Evolutionary conservation across 2,888 invertebrate genomes (phyloP).

Genomic region (Anoplius nigerrimus): DNA sequence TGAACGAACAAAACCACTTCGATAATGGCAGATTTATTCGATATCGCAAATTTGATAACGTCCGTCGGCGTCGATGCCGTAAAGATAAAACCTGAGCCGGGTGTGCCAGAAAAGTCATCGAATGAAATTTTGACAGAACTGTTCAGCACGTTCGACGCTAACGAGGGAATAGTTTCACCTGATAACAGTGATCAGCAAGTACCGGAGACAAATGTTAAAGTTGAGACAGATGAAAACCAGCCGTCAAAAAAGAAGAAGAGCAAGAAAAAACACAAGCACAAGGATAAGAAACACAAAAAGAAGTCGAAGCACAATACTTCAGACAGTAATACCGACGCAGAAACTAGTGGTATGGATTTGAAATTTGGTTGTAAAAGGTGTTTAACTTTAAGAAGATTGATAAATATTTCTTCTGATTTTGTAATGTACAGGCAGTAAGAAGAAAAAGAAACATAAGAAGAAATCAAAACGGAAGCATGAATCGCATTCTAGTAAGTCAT

Average conservation of each 20-base stretch:
- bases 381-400: background rate
- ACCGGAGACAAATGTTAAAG: constrained; percentile 49
- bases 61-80: constrained; percentile 69
- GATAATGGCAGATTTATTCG: constrained; percentile 70
- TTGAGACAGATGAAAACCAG: constrained; percentile 47
- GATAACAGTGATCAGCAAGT: constrained; percentile 50
- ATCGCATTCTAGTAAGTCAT: constrained; percentile 57
- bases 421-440: constrained; percentile 54
- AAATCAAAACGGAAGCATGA: constrained; percentile 68
- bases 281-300: constrained; percentile 78
- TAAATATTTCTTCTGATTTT: background rate
- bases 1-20: background rate
- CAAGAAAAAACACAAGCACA: constrained; percentile 66
- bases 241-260: constrained; percentile 61
- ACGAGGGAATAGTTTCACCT: constrained; percentile 67
- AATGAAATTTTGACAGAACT: constrained; percentile 89
- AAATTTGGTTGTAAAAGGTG: background rate
- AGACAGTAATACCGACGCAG: constrained; percentile 63
- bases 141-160: constrained; percentile 82
- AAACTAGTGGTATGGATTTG: constrained; percentile 55
- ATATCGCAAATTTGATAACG: constrained; percentile 72
- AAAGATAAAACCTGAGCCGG: constrained; percentile 70
- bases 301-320: constrained; percentile 74
- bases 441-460: constrained; percentile 70
- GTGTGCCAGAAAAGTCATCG: constrained; percentile 80